Evolutionary conservation across 2,797 vertebrate genomes (phyloP), one percentile per base, ranked within the genome.

Genomic region (Oreonectes daqikongensis): DNA sequence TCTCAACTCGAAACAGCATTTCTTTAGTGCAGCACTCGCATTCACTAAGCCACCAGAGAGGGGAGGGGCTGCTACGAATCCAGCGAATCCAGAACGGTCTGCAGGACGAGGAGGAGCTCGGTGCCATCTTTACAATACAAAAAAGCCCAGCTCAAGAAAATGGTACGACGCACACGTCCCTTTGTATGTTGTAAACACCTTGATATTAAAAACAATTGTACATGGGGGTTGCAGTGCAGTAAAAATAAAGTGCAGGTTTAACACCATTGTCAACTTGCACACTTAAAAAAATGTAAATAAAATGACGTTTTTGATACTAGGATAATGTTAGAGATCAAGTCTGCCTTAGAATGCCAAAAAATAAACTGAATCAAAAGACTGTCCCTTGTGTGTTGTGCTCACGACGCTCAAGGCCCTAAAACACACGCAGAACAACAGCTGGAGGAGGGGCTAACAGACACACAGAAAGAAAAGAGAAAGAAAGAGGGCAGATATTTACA

Each of bases 1-100:
- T 97, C 91, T 97, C 97, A 86, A 98, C 96, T 88, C 96, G 95
- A 88, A 96, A 96, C 90, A 98, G 97, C 90, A 93, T 98, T 78
- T 95, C 97, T 91, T 95, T 99, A 28, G 92, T 99, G 80, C 97
- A 98, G 92, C 97, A 99, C 46, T 95, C 96, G 87, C 96, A 97
- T 88, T 97, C 96, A 79, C 92, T 94, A 87, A 96, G 95, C 77
- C 97, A 99, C 89, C 96, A 98, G 88, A 95, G 96, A 65, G 95
- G 95, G 3, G 96, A 98, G 88, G 96, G 94, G 86, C 92, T 99
- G 5, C 93, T 96, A 18, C 95, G 96, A 89, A 91, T 98, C 68
- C 96, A 98, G 89, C 93, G 94, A 84, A 91, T 95, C 32, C 94
- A 95, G 90, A 95, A 94, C 2, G 94, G 94, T 5, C 91, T 95